Evolutionary conservation across 2,888 invertebrate genomes (phyloP).

Genomic region (Clivina fossor): DNA sequence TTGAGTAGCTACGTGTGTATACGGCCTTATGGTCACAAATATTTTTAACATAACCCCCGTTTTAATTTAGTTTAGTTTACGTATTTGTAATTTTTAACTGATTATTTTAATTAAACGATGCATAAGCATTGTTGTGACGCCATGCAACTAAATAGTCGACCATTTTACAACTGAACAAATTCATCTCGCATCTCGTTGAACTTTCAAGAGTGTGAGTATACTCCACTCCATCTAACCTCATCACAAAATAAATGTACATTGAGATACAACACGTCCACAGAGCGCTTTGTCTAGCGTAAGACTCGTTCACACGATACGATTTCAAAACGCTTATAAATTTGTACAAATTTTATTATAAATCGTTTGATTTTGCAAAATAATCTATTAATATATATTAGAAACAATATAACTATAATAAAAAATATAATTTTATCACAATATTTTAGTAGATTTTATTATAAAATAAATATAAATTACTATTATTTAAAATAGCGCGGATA

Average conservation of each 20-base stretch:
- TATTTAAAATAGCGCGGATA: too few species aligned
- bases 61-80: too few species aligned
- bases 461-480: too few species aligned
- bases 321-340: too few species aligned
- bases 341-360: too few species aligned
- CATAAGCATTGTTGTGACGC: constrained; percentile 21
- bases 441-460: too few species aligned
- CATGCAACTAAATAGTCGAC: constrained; percentile 18
- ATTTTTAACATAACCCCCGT: not conserved
- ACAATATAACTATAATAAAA: too few species aligned
- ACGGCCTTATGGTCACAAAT: constrained; percentile 7
- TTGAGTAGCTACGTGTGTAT: too few species aligned
- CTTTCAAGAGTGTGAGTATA: constrained; percentile 22
- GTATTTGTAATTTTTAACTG: constrained; percentile 3
- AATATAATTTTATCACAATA: too few species aligned
- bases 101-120: constrained; percentile 2
- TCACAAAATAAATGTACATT: constrained; percentile 19
- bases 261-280: constrained; percentile 21
- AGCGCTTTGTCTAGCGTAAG: constrained; percentile 18
- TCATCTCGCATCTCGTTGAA: constrained; percentile 30
- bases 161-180: constrained; percentile 21
- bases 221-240: constrained; percentile 20
- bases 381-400: too few species aligned
- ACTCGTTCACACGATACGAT: constrained; percentile 6
- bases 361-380: too few species aligned